phyloP scores from a whole-genome alignment of 2,888 invertebrate genomes.

The Phania funesta region DNA sequence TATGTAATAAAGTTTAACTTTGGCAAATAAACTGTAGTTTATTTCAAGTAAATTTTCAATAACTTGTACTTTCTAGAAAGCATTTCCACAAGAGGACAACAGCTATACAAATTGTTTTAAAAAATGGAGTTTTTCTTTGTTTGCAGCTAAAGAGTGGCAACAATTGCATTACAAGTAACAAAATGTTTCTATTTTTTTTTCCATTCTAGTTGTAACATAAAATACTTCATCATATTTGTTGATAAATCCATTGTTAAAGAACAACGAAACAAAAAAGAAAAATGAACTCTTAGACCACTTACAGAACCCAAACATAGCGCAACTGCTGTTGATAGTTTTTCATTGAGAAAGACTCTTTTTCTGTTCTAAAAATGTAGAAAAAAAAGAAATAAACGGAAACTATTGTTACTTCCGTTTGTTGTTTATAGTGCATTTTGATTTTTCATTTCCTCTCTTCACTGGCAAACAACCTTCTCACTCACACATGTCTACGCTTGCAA shows the following conservation, averaged over 20 bases:
- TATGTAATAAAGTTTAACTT: background rate
- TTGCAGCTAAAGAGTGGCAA: conserved; percentile 8
- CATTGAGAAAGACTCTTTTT: background rate
- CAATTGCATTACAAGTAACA: conserved; percentile 22
- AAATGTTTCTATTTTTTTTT: background rate
- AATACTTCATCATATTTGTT: conserved; percentile 44
- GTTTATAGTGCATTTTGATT: conserved; percentile 59
- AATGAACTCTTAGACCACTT: conserved; percentile 60
- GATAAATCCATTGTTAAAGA: conserved; percentile 24
- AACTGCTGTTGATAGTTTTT: conserved; percentile 39
- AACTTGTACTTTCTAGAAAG: background rate
- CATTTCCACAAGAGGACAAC: background rate
- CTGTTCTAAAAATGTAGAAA: background rate
- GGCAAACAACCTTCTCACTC: background rate
- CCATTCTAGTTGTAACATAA: background rate
- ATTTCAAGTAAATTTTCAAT: background rate
- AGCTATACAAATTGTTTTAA: conserved; percentile 10
- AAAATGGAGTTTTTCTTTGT: background rate
- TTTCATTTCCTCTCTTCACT: conserved; percentile 47
- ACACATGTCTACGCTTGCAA: background rate
- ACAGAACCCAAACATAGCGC: conserved; percentile 28
- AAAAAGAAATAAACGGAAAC: conserved; percentile 48
- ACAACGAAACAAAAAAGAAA: conserved; percentile 5
- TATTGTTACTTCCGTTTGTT: conserved; percentile 66
- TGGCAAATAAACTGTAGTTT: background rate